Evolutionary conservation across 23 tunicate genomes (phyloP), one percentile per base, ranked within the genome.

Genomic region (Halocynthia roretzi): DNA sequence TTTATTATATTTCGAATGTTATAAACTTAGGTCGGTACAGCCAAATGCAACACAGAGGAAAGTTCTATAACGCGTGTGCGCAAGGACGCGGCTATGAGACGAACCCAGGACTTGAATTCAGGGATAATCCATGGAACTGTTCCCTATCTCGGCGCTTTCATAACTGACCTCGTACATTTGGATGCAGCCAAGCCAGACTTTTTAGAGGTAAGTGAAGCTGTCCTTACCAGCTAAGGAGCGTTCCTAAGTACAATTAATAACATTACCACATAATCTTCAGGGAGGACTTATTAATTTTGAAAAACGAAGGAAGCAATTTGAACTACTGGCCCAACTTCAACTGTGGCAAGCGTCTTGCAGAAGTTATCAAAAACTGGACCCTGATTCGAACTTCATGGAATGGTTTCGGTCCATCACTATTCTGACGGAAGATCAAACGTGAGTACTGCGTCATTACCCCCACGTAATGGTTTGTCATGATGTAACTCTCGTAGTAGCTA

Each of bases 91-190:
- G 64, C 73, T 18, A 53, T 72, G 31, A 79, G 96, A 6, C 78
- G 86, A 8, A 75, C 80, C 56, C 89, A 75, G 11, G 86, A 76
- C 40, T 68, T 82, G 31, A 80, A 80, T 66, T 76, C 83, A 10
- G 89, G 85, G 6, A 80, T 80, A 58, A 84, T 78, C 77, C 85
- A 85, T 50, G 97, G 96, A 14, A 88, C 91, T 72, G 93, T 95
- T 10, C 99, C 99, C 15, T 95, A 88, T 74, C 84, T 95, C 31
- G 99, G 99, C n/a, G 77, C 87, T 6, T 85, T 95, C 64, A 80
- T 95, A 22, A 83, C 83, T 44, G 99, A 95, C 67, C 58, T 95
- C 20, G 89, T 82, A 7, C 85, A 84, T 71, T 81, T 95, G 17
- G 91, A 93, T 66, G 84, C 98, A 54, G 98, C 98, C 17, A 84